These are phyloP conservation scores for Chamaetylas fuelleborni DNA, from an alignment of 2,113 vertebrate genomes.

Conservation along the genomic window DNA sequence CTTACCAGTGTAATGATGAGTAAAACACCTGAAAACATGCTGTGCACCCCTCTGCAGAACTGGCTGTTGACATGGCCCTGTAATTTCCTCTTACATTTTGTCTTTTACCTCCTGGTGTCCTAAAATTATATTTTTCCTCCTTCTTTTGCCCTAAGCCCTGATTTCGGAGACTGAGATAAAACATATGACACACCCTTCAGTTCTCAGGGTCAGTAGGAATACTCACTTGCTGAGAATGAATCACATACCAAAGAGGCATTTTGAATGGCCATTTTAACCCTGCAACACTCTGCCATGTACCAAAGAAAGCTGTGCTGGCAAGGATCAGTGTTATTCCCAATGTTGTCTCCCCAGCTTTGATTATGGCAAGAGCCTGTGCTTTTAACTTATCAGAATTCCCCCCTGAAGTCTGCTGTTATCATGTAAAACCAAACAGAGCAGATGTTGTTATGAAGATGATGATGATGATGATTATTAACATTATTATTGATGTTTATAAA, in stretches of 20 bases:
- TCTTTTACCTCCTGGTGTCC: not conserved
- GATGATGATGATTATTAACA: not conserved
- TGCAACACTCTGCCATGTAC: not conserved
- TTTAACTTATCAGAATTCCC: not conserved
- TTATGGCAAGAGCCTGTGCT: not conserved
- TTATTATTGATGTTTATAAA: conserved; percentile 2
- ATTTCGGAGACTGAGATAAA: not conserved
- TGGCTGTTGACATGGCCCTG: not conserved
- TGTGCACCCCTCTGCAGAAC: not conserved
- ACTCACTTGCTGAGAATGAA: not conserved
- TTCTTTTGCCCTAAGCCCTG: not conserved
- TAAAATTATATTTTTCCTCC: not conserved
- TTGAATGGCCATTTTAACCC: not conserved
- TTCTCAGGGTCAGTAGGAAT: not conserved
- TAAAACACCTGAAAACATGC: not conserved
- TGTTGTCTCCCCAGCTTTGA: not conserved
- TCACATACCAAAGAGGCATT: not conserved
- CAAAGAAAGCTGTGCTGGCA: not conserved
- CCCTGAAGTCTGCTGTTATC: not conserved
- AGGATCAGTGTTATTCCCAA: not conserved
- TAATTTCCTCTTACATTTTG: not conserved
- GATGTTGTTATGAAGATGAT: not conserved
- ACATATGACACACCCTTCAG: not conserved
- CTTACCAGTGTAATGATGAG: not conserved
- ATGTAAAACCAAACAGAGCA: not conserved